Evolutionary conservation across 2,797 vertebrate species (phyloP), one percentile per base, ranked within the genome.

Genomic region (Clamator glandarius): DNA sequence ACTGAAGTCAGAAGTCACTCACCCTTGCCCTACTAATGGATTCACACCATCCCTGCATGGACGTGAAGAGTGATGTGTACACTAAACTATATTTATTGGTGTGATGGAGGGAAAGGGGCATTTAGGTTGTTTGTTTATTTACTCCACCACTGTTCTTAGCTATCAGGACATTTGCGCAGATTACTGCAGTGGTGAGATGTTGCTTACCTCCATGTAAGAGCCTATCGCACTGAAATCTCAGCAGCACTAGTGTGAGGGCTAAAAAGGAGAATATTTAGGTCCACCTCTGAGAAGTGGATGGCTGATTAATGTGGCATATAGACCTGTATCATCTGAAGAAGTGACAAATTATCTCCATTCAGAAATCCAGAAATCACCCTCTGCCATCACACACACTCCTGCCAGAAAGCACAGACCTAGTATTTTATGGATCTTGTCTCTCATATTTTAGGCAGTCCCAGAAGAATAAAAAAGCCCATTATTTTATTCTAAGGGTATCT

Each of bases 11-110:
- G 94, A 95, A 97, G 97, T 92, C 95, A 92, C 81, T 97, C 98
- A 97, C 96, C 97, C 97, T 96, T 97, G 96, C 90, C 96, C 97
- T 97, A 62, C 96, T 97, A 98, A 98, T 98, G 97, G 96, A 91
- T 96, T 97, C 97, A 97, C 96, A 94, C 97, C 95, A 95, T 95
- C 95, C 96, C 97, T 84, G 89, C 94, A 73, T 17, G 8, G 96
- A 95, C 97, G 81, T 23, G 51, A 95, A 89, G 87, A 97, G 95
- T 36, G 95, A 94, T 90, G 91, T 87, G 97, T 96, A 98, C 98
- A 97, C 97, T 97, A 96, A 97, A 95, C 94, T 88, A 86, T 85
- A 96, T 98, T 97, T 96, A 98, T 97, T 93, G 95, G 89, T 54
- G 17, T 21, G 42, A 69, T 36, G 33, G 85, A 95, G 91, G 85